Evolutionary conservation across 2,888 invertebrate species (phyloP), one percentile per base, ranked within the genome.

Genomic region (Rotaria sp.): DNA sequence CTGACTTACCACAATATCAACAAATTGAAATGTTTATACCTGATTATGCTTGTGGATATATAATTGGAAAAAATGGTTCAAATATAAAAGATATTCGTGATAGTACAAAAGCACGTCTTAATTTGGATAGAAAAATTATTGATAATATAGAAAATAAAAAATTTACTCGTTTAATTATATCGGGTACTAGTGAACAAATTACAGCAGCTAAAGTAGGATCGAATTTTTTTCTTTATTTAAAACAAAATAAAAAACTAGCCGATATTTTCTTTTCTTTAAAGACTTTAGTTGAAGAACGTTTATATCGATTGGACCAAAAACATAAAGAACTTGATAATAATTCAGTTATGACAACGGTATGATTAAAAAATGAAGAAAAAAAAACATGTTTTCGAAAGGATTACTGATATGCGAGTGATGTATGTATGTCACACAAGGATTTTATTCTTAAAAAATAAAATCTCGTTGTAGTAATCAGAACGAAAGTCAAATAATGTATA

Each of bases 1-100:
- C 80, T n/a, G 80, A 80, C 45, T 45, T 80, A 45, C 80, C 80
- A 13, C 45, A 80, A 45, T 80, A 80, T 80, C 26, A 80, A 80
- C 45, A 80, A 41, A 80, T 80, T n/a, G 80, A 80, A 80, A 45
- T 80, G 45, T 80, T 80, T 10, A 80, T 80, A 80, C 80, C 80
- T 11, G 80, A 80, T 38, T 24, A 80, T 45, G 26, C 45, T 3
- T 80, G 80, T 45, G 80, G 80, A 11, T 80, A 80, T 45, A n/a
- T 80, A 26, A 80, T 80, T n/a, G 80, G 80, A 80, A 41, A 35
- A 80, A 45, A 45, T 80, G 80, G 80, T 80, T 24, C 41, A 13
- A 11, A 26, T 45, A 80, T 80, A 41, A 80, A 45, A 80, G n/a
- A 80, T 45, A 80, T 80, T 45, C 80, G 80, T 7, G 80, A 80